Base-by-base conservation (phyloP, 2,888 invertebrate genomes). In the Drosophila limbata region DNA sequence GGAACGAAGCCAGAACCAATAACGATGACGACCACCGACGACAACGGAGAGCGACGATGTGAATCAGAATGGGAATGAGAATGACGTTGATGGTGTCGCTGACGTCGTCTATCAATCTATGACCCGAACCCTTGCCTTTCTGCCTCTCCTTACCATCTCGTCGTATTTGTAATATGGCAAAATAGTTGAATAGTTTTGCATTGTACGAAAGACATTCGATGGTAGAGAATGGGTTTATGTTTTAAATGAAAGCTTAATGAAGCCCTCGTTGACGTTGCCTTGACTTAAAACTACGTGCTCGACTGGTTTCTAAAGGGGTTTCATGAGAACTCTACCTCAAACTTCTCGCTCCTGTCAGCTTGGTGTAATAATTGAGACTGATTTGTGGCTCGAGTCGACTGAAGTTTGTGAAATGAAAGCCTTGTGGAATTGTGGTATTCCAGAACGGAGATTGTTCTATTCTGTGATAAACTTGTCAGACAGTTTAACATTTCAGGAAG, bases 211-310 rank as follows among this genome's bases (percentile, higher is more conserved):
- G 13, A 42, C 25, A 28, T 13, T 4, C 5, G n/a, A 8, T n/a
- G 15, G 37, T 25, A 25, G 8, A 4, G 21, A 21, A 39, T 13
- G 50, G 25, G 35, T 57, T 74, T 79, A 77, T 80, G 77, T 81
- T 82, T 81, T 86, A 86, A 91, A 91, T 90, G 79, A 85, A 84
- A 84, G 82, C 91, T 85, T 90, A 90, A 90, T 91, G 90, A 89
- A 87, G 87, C 83, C 35, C 25, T 33, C 51, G 21, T 13, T 51
- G 45, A 31, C 25, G n/a, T 33, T 56, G 55, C 28, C 42, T 31
- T 15, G 50, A 37, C 61, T 47, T 37, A 33, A 50, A 55, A 56
- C 28, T 66, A 56, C 42, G 48, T 60, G 71, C 63, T 45, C 71
- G 21, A 63, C 70, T 79, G 45, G 31, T 53, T 44, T 25, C 13